Evolutionary conservation across 2,113 vertebrate species (phyloP).

Genomic region (Archocentrus centrarchus): DNA sequence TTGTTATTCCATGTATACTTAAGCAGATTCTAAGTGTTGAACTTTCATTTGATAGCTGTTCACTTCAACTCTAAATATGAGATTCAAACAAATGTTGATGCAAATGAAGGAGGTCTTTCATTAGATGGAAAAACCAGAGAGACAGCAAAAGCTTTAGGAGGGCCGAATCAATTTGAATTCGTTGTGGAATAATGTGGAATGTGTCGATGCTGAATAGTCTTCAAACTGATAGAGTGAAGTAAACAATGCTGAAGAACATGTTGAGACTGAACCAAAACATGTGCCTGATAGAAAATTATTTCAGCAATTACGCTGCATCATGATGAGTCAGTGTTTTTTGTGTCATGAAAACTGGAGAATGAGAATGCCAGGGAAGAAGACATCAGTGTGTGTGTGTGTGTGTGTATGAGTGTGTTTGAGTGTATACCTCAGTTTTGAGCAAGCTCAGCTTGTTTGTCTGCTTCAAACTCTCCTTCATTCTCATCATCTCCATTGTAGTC

Average conservation of each 20-base stretch:
- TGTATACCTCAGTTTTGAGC: slow-evolving; percentile 74
- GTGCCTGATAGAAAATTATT: neutral
- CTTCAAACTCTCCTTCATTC: slow-evolving; percentile 92
- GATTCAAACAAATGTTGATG: neutral
- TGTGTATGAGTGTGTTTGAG: neutral
- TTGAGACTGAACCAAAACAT: neutral
- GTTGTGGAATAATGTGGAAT: neutral
- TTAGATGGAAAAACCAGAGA: neutral
- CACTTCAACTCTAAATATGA: neutral
- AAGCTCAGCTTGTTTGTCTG: slow-evolving; percentile 90
- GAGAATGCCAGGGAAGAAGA: neutral
- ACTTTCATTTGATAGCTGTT: neutral
- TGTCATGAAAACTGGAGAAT: neutral
- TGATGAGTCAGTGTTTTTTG: neutral
- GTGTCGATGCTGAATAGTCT: neutral
- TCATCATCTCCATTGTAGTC: slow-evolving; percentile 89
- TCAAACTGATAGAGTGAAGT: neutral
- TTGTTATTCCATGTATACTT: neutral
- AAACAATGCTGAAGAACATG: neutral
- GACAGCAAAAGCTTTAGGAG: neutral
- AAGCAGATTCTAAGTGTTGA: neutral
- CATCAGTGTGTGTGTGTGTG: neutral
- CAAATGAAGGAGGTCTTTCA: neutral
- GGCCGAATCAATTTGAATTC: neutral
- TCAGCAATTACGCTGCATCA: neutral